Conservation (phyloP, 1,140 invertebrate genomes). For the Helicoverpa zea region DNA sequence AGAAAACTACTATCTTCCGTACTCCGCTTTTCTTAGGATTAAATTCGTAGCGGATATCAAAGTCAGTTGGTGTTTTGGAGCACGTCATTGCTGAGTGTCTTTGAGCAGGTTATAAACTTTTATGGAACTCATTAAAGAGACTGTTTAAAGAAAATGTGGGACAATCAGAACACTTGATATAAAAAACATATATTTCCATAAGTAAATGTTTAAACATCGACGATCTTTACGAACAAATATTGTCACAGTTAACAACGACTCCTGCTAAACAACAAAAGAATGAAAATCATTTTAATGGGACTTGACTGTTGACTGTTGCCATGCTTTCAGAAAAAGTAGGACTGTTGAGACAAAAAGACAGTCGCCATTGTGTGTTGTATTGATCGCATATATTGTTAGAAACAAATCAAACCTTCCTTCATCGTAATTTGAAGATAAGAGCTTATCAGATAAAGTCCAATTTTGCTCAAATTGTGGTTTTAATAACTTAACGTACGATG, state of each 20-base stretch:
- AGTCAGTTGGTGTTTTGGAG: constrained; percentile 11
- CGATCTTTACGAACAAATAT: constrained; percentile 24
- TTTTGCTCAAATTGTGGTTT: too few species aligned
- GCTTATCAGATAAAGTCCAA: neutral
- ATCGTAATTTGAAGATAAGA: neutral
- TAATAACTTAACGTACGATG: too few species aligned
- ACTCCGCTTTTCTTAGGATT: constrained; percentile 21
- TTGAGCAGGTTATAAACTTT: neutral
- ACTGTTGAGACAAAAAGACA: constrained; percentile 24
- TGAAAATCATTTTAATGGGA: constrained; percentile 30
- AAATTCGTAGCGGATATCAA: constrained; percentile 26
- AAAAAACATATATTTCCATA: constrained; percentile 19
- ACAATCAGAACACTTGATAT: neutral
- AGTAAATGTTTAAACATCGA: neutral
- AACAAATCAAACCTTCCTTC: constrained; percentile 10
- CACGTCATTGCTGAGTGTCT: constrained; percentile 10
- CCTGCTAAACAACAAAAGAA: constrained; percentile 13
- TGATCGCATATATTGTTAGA: constrained; percentile 1
- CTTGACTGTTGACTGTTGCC: constrained; percentile 15
- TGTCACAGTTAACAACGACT: constrained; percentile 16
- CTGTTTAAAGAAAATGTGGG: neutral
- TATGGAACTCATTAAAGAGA: constrained; percentile 5
- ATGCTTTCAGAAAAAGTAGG: constrained; percentile 13
- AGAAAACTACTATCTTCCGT: neutral
- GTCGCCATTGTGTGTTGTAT: constrained; percentile 20